Evolutionary conservation across 2,888 invertebrate genomes (phyloP).

Genomic region (Campopleginae sp.): DNA sequence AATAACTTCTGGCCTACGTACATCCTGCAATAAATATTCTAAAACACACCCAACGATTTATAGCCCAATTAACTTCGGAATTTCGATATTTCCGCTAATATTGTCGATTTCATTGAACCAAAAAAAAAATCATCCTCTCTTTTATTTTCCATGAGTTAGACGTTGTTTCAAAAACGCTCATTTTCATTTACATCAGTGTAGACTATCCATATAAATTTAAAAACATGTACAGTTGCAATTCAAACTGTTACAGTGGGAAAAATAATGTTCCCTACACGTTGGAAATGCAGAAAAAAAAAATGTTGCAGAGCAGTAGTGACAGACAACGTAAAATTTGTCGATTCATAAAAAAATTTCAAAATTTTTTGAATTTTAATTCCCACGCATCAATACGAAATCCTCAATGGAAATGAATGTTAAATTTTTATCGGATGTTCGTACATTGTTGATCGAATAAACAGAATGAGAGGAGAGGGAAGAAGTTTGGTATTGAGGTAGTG

Average conservation of each 20-base stretch:
- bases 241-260: background rate
- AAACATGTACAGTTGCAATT: background rate
- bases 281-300: background rate
- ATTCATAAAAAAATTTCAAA: background rate
- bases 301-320: no score
- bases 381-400: background rate
- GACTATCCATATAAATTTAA: background rate
- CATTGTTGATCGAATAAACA: background rate
- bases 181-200: no score
- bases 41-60: background rate
- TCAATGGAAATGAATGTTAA: background rate
- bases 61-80: background rate
- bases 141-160: background rate
- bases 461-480: background rate
- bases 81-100: background rate
- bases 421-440: background rate
- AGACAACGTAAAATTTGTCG: background rate
- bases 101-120: background rate
- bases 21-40: background rate
- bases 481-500: constrained; percentile 50
- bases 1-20: background rate
- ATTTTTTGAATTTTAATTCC: background rate
- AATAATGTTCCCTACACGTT: background rate
- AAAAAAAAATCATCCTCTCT: background rate
- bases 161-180: background rate